Evolutionary conservation across 1,140 invertebrate species (phyloP).

Genomic region (Lordiphosa stackelbergi): DNA sequence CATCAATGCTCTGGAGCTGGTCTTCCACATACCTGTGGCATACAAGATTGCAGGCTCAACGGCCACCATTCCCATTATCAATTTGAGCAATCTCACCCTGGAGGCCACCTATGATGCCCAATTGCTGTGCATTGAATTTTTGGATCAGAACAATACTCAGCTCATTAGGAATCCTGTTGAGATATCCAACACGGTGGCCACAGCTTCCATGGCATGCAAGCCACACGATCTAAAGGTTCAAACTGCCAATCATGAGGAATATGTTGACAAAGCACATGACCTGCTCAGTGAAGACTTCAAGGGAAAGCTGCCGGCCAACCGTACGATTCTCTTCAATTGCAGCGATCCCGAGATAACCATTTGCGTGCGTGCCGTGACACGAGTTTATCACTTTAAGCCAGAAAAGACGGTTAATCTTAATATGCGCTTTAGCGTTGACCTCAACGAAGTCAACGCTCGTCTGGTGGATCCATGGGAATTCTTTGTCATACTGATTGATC

Average conservation of each 20-base stretch:
- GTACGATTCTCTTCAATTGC: conserved; percentile 75
- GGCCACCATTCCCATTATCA: conserved; percentile 56
- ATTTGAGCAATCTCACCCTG: conserved; percentile 60
- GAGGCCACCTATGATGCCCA: conserved; percentile 66
- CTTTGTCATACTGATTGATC: conserved; percentile 61
- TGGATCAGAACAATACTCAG: conserved; percentile 62
- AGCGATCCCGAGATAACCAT: conserved; percentile 58
- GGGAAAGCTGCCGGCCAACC: conserved; percentile 64
- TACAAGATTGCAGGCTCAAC: conserved; percentile 53
- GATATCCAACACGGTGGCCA: conserved; percentile 32
- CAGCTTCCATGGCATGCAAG: conserved; percentile 50
- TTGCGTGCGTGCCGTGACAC: conserved; percentile 64
- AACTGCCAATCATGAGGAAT: conserved; percentile 65
- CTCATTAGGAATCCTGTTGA: conserved; percentile 56
- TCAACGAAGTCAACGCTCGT: conserved; percentile 68
- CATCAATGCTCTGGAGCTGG: conserved; percentile 55
- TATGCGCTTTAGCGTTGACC: conserved; percentile 63
- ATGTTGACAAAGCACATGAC: conserved; percentile 60
- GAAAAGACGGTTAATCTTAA: conserved; percentile 61
- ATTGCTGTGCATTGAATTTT: conserved; percentile 47
- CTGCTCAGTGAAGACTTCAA: conserved; percentile 67
- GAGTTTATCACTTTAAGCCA: conserved; percentile 60
- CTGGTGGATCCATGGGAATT: conserved; percentile 72
- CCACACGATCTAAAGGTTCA: conserved; percentile 48
- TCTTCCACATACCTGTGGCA: conserved; percentile 65